Evolutionary conservation across 2,888 invertebrate genomes (phyloP), one percentile per base, ranked within the genome.

Genomic region (Aphelenchoides bicaudatus): DNA sequence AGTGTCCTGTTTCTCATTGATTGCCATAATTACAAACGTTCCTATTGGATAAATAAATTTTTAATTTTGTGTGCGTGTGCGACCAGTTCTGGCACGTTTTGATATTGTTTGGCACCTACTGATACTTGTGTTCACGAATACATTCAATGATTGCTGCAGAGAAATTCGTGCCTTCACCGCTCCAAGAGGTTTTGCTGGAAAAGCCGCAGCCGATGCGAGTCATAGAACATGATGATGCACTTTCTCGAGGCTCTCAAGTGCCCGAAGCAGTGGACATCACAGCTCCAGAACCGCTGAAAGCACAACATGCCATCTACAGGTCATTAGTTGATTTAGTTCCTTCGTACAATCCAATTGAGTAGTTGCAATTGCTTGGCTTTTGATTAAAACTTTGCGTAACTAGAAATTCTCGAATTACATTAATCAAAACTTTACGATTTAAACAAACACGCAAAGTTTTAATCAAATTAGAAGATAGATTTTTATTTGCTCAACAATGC

Each of bases 271-370:
- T 67, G 48, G 70, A 71, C 31, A 57, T 61, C 39, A 58, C 66
- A 21, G 69, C 72, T 10, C 61, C 52, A 13, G 56, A 58, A 23
- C 71, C 75, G 3, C 76, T 72, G 52, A 58, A 68, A 50, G 78
- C 75, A 19, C 75, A 78, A 56, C 66, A 75, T 61, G 78, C 78
- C 25, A 73, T 73, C 67, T 74, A 77, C 72, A 78, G 78, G 78
- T 78, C 75, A 34, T 71, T 67, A 21, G 62, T 65, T 34, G 75
- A 78, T 60, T 62, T 66, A 47, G 74, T 75, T 28, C 70, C 78
- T 51, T 69, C 71, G 28, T 78, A 78, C 62, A 77, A 77, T 59
- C 75, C 73, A 19, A 67, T 74, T 16, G 73, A 74, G 38, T 66
- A 53, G 49, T n/a, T n/a, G 25, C 21, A 61, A 13, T n/a, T 54